Base-by-base conservation (phyloP, 1,140 invertebrate genomes). In the Wasmannia auropunctata region DNA sequence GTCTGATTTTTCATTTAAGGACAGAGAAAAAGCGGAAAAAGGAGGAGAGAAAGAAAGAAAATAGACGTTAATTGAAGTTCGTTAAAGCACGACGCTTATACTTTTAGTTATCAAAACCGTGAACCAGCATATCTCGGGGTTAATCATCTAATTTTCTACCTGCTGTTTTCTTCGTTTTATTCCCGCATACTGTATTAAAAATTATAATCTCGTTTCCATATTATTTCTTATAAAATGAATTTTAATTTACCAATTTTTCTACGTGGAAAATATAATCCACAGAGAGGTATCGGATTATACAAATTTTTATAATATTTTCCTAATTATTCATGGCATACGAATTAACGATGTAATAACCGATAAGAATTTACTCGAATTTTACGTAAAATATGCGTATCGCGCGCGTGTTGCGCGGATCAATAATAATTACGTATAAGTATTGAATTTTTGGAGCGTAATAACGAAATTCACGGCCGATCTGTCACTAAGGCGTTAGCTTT, bases 191-290 rank as follows among this genome's bases (percentile, higher is more conserved):
- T n/a, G n/a, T 22, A 22, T 63, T 67, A 2, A 25, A 67, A 67
- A 67, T 67, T 67, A 67, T 67, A 67, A 34, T 54, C 11, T 34
- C 34, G 5, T 19, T 54, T 16, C n/a, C 43, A 8, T 72, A 34
- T 75, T 40, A 40, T 37, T 54, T 63, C 4, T 63, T 49, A 46
- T 34, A 22, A 4, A 31, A n/a, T 28, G 2, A 62, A 76, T 40
- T 77, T 34, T 46, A 43, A 63, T 72, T 87, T 65, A 22, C 43
- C 25, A 7, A 19, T 19, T 83, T 65, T 49, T 80, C 7, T 49
- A 49, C 10, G 10, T 8, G 10, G n/a, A 14, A 14, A 54, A 69
- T 69, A 16, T 65, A 31, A 79, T 58, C 11, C 3, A 19, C 0
- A 25, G 34, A 10, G 7, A 75, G 6, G 8, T 22, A 76, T 60